A percentile compares a stretch with the other conserved stretches of the same genome.
Evolutionary conservation across 2,797 vertebrate species (phyloP).

Genomic region (Channa striata): DNA sequence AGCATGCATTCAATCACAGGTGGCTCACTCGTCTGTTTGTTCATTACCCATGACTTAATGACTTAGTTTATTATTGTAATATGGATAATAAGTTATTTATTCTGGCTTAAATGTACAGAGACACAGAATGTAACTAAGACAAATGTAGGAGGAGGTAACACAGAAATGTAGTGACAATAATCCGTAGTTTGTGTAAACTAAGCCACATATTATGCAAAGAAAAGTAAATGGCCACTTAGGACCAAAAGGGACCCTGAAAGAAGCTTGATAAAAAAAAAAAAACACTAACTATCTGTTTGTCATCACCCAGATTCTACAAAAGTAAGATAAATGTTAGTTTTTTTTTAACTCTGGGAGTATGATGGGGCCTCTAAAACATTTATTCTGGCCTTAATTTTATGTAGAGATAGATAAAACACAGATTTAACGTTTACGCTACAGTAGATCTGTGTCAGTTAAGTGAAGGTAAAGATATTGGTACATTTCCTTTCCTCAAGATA

Average conservation of each 20-base stretch:
- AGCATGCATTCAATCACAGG: neutral
- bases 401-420: neutral
- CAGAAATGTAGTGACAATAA: neutral
- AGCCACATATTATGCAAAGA: neutral
- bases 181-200: neutral
- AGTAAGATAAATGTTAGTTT: too few relatives aligned
- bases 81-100: neutral
- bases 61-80: neutral
- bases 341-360: too few relatives aligned
- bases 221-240: neutral
- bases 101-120: neutral
- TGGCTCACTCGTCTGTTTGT: neutral
- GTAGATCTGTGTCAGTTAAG: too few relatives aligned
- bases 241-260: neutral
- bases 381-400: neutral
- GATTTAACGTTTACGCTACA: neutral
- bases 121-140: neutral
- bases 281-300: neutral
- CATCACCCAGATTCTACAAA: too few relatives aligned
- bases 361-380: too few relatives aligned
- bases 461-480: too few relatives aligned
- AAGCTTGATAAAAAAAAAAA: neutral
- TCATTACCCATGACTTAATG: neutral
- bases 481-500: too few relatives aligned
- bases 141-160: neutral